Percentiles rank a stretch among this genome's conserved stretches.
These are phyloP conservation scores for Lithophane semibrunnea DNA, from an alignment of 2,888 invertebrate genomes.

Conservation along the genomic window DNA sequence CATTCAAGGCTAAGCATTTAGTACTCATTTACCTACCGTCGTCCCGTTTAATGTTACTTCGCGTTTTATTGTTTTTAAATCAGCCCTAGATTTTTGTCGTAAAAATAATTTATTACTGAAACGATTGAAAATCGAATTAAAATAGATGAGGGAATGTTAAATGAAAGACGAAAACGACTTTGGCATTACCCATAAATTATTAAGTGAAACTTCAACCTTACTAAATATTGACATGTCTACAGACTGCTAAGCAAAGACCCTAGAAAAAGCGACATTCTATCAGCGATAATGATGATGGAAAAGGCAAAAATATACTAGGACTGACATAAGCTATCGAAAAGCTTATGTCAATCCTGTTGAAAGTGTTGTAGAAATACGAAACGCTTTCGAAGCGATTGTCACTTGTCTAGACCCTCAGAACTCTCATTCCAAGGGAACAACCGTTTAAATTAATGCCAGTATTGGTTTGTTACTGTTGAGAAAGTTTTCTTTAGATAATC, in stretches of 20 bases:
- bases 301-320: too few relatives aligned
- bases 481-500: not conserved
- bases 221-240: not conserved
- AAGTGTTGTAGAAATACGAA: too few relatives aligned
- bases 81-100: constrained; percentile 57
- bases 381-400: too few relatives aligned
- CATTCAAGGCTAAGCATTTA: constrained; percentile 59
- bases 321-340: too few relatives aligned
- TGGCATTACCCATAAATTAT: constrained; percentile 19
- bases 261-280: too few relatives aligned
- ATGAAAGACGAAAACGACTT: constrained; percentile 27
- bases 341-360: too few relatives aligned
- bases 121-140: constrained; percentile 43
- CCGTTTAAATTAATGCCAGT: not conserved
- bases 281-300: too few relatives aligned
- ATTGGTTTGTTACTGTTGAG: not conserved
- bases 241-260: not conserved
- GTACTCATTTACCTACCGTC: constrained; percentile 58
- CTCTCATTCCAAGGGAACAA: not conserved
- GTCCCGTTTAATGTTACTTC: constrained; percentile 53
- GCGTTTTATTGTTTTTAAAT: constrained; percentile 63
- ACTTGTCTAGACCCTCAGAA: not conserved
- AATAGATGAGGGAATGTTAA: constrained; percentile 35
- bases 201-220: not conserved
- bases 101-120: constrained; percentile 56